These are phyloP conservation scores for Drosophila phalerata DNA, from an alignment of 2,888 invertebrate genomes.

Conservation along the genomic window DNA sequence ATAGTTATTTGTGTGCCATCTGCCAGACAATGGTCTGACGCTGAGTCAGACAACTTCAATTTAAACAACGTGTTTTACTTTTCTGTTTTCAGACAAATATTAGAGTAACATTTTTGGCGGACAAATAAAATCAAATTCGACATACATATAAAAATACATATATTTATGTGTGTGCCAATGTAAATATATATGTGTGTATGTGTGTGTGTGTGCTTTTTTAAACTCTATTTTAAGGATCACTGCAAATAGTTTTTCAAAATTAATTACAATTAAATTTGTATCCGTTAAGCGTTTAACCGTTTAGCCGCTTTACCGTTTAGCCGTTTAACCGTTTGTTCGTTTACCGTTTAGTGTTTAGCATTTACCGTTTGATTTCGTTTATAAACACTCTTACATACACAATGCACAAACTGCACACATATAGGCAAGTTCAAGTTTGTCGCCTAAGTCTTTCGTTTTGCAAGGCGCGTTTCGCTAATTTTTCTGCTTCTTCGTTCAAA, in stretches of 20 bases:
- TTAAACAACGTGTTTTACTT: not conserved
- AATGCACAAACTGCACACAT: constrained; percentile 30
- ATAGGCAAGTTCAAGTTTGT: constrained; percentile 83
- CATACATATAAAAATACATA: constrained; percentile 20
- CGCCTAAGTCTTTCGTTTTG: constrained; percentile 70
- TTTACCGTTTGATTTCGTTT: constrained; percentile 1
- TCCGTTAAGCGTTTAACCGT: constrained; percentile 1
- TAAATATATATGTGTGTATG: constrained; percentile 14
- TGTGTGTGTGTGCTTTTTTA: constrained; percentile 9
- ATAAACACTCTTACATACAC: constrained; percentile 15
- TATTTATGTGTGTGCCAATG: not conserved
- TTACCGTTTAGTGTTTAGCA: not conserved
- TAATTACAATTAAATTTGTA: constrained; percentile 26
- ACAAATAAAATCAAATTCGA: constrained; percentile 37
- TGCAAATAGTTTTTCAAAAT: constrained; percentile 4
- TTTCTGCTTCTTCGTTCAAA: constrained; percentile 9
- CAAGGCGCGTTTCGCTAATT: constrained; percentile 27
- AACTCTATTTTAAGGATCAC: not conserved
- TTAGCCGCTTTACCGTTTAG: not conserved
- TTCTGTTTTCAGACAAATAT: constrained; percentile 11
- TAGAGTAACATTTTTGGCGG: constrained; percentile 10
- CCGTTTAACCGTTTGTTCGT: not conserved
- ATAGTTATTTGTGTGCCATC: not conserved
- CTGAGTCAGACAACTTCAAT: constrained; percentile 21
- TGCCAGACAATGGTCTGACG: constrained; percentile 10